These are phyloP conservation scores for Tinea trinotella DNA, from an alignment of 2,888 invertebrate species.

Conservation along the genomic window DNA sequence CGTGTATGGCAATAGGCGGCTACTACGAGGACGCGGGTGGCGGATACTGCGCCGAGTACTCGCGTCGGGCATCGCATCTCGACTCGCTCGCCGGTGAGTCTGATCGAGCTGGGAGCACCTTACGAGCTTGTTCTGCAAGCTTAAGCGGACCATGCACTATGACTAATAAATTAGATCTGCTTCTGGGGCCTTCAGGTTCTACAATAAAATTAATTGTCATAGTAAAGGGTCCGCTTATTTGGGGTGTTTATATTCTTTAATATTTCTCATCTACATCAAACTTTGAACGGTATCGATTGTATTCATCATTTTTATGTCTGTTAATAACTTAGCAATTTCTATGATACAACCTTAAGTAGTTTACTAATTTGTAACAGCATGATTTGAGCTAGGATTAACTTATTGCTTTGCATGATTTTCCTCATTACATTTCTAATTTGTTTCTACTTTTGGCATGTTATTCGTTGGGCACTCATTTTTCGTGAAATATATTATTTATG, in stretches of 20 bases:
- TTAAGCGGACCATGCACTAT: neutral
- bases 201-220: neutral
- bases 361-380: neutral
- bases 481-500: neutral
- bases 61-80: conserved; percentile 36
- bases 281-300: neutral
- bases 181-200: too few species aligned
- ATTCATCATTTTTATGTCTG: neutral
- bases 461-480: neutral
- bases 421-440: neutral
- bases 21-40: conserved; percentile 58
- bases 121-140: too few species aligned
- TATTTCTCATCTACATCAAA: neutral
- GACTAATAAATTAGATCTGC: neutral
- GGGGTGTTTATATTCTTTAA: neutral
- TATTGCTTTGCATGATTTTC: neutral
- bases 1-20: conserved; percentile 65
- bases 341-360: neutral
- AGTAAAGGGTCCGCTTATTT: neutral
- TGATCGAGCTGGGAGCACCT: conserved; percentile 20
- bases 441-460: neutral
- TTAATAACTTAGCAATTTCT: neutral
- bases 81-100: conserved; percentile 34
- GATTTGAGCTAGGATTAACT: neutral
- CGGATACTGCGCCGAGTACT: conserved; percentile 55